These are phyloP conservation scores for Tetrax tetrax DNA, from an alignment of 2,113 vertebrate genomes.

Conservation along the genomic window DNA sequence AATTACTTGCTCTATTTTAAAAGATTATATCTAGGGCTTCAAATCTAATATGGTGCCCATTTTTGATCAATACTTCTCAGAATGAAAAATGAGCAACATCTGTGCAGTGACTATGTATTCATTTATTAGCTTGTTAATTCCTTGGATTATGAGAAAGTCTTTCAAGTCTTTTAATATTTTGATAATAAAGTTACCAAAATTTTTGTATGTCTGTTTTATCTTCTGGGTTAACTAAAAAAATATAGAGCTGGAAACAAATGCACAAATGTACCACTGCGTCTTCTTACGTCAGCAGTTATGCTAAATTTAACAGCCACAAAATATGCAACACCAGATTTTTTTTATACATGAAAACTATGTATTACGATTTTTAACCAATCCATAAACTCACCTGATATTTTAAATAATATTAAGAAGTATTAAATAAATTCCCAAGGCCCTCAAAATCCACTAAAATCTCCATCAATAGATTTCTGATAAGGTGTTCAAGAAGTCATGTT, in stretches of 20 bases:
- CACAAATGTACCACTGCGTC: neutral
- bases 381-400: neutral
- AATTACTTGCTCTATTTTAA: neutral
- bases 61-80: constrained; percentile 8
- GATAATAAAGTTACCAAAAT: neutral
- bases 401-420: neutral
- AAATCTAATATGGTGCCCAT: neutral
- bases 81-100: neutral
- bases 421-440: neutral
- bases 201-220: neutral
- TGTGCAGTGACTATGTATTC: neutral
- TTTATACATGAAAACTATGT: neutral
- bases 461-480: neutral
- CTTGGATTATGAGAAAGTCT: neutral
- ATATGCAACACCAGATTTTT: neutral
- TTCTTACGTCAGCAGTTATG: neutral
- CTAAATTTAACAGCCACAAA: neutral
- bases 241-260: neutral
- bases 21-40: neutral
- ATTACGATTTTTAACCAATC: neutral
- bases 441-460: neutral
- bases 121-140: neutral
- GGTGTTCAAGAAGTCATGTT: neutral
- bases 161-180: neutral
- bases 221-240: neutral